Evolutionary conservation across 2,888 invertebrate genomes (phyloP).

Genomic region (Drosophila anomalata): DNA sequence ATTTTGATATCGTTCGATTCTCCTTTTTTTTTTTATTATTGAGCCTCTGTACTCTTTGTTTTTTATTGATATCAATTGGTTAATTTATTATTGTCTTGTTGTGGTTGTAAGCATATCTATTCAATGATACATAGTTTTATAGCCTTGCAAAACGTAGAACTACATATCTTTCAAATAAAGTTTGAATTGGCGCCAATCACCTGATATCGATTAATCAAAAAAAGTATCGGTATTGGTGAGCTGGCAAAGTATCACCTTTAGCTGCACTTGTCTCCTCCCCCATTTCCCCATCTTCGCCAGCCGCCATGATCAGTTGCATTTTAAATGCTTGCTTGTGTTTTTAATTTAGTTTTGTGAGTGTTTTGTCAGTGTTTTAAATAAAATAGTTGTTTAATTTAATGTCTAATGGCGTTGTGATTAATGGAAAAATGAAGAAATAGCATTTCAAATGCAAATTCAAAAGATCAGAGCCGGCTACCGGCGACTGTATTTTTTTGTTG

Average conservation of each 20-base stretch:
- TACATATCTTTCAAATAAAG: neutral
- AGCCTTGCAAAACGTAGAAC: neutral
- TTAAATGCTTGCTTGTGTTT: neutral
- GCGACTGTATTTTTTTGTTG: neutral
- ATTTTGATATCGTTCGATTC: constrained; percentile 55
- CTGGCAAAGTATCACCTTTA: neutral
- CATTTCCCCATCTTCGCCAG: neutral
- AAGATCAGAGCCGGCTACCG: neutral
- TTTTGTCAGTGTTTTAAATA: neutral
- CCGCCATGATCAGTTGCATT: neutral
- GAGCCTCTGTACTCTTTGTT: constrained; percentile 17
- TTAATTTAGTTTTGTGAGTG: neutral
- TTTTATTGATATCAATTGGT: constrained; percentile 61
- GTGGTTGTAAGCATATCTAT: constrained; percentile 33
- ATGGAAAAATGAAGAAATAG: neutral
- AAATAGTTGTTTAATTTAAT: neutral
- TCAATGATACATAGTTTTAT: constrained; percentile 19
- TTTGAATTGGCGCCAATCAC: neutral
- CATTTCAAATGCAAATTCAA: neutral
- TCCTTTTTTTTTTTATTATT: constrained; percentile 9
- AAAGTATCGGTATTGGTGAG: neutral
- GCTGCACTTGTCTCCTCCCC: neutral
- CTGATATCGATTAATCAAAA: neutral
- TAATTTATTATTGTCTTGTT: constrained; percentile 25
- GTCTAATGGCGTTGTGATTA: neutral